Percentiles rank a stretch among this genome's conserved stretches.
Evolutionary conservation across 2,888 invertebrate species (phyloP).

Genomic region (Alloscopus bannaensis): DNA sequence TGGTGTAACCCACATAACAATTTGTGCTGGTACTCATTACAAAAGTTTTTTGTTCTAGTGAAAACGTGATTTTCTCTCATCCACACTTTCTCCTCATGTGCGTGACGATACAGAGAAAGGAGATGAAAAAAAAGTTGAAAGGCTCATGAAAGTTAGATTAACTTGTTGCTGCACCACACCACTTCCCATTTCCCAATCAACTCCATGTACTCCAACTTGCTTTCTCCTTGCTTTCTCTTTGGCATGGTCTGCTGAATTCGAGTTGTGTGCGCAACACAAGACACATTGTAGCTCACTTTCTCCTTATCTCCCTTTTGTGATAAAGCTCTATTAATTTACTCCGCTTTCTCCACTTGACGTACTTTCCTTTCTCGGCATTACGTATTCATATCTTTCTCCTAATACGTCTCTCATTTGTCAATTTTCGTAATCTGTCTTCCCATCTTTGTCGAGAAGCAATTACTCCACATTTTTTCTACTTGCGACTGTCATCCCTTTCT

Average conservation of each 20-base stretch:
- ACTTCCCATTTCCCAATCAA: not conserved
- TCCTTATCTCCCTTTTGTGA: no score
- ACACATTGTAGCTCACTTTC: no score
- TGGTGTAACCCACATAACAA: not conserved
- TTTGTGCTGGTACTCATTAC: not conserved
- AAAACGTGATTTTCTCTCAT: no score
- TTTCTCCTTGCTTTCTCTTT: not conserved
- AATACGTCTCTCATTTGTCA: no score
- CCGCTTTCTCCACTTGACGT: no score
- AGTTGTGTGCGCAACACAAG: no score
- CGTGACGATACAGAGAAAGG: conserved; percentile 6
- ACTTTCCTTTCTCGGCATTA: no score
- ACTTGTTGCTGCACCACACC: conserved; percentile 57
- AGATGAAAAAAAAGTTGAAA: not conserved
- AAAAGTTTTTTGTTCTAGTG: not conserved
- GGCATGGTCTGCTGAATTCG: not conserved
- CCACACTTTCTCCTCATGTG: no score
- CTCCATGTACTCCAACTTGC: not conserved
- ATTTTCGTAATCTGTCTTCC: no score
- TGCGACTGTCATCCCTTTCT: not conserved
- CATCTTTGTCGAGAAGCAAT: no score
- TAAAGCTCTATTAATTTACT: no score
- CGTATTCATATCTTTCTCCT: no score
- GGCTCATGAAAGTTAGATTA: conserved; percentile 66
- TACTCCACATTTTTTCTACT: not conserved